Evolutionary conservation across 2,888 invertebrate genomes (phyloP).

Genomic region (Rhodophaea formosa): DNA sequence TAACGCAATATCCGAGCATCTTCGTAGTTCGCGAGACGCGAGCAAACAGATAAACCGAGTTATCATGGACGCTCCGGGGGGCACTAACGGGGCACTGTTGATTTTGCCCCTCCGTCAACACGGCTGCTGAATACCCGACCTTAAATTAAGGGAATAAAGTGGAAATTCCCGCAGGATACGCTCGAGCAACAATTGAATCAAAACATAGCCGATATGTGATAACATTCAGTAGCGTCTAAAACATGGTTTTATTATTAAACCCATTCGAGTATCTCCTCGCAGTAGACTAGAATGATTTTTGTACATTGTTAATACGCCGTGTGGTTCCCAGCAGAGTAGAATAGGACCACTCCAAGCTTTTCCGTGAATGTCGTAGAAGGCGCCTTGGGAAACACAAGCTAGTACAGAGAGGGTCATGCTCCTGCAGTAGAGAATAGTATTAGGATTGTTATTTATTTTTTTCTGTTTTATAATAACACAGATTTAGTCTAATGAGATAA

Average conservation of each 20-base stretch:
- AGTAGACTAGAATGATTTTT: not conserved
- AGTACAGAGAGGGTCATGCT: no score
- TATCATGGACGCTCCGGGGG: constrained; percentile 27
- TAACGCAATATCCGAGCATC: constrained; percentile 1
- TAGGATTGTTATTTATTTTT: no score
- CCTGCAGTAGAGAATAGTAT: no score
- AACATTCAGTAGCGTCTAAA: not conserved
- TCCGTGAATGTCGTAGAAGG: no score
- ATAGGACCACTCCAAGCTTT: no score
- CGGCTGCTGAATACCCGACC: not conserved
- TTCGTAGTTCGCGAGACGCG: constrained; percentile 18
- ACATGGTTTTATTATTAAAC: not conserved
- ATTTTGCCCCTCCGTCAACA: not conserved
- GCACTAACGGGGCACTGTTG: constrained; percentile 20
- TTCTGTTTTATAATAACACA: no score
- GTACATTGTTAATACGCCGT: no score
- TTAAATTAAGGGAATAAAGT: not conserved
- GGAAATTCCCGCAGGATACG: not conserved
- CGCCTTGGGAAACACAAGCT: no score
- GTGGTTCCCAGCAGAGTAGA: no score
- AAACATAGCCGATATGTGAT: constrained; percentile 16
- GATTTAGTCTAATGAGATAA: no score
- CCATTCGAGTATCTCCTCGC: not conserved
- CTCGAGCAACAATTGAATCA: constrained; percentile 17
- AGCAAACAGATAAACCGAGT: constrained; percentile 36